Conservation (phyloP, 2,888 invertebrate species). For the Sabellastarte sp. region DNA sequence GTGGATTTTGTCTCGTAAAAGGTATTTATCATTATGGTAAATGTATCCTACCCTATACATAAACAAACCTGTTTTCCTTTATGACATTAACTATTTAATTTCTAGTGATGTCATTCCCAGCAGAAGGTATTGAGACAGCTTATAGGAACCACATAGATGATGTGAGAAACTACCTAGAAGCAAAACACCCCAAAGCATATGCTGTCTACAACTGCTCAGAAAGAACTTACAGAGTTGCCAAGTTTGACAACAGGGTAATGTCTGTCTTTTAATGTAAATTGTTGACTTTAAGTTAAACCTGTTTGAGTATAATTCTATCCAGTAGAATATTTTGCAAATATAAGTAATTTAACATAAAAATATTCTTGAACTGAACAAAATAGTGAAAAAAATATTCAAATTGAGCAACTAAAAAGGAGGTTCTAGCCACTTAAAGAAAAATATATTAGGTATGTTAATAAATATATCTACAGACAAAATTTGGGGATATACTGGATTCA, state of each 20-base stretch:
- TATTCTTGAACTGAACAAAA: too few species aligned
- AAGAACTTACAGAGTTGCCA: slow-evolving; percentile 61
- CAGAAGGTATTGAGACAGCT: slow-evolving; percentile 85
- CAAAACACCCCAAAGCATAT: slow-evolving; percentile 71
- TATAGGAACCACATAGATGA: slow-evolving; percentile 92
- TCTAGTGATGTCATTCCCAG: slow-evolving; percentile 88
- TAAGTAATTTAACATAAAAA: too few species aligned
- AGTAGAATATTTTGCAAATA: too few species aligned
- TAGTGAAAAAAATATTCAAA: too few species aligned
- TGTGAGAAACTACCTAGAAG: slow-evolving; percentile 76
- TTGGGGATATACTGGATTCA: too few species aligned
- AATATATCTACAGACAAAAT: too few species aligned
- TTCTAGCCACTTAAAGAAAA: too few species aligned
- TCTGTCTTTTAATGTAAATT: too few species aligned
- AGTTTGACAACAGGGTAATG: slow-evolving; percentile 62
- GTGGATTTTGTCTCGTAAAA: not conserved
- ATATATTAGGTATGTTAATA: too few species aligned
- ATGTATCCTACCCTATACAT: not conserved
- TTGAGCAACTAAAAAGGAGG: too few species aligned
- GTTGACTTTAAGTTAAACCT: too few species aligned
- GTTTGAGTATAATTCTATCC: too few species aligned
- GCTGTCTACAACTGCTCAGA: slow-evolving; percentile 82
- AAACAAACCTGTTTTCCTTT: not conserved
- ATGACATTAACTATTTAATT: not conserved
- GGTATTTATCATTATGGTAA: not conserved